Percentiles rank a stretch among this genome's conserved stretches.
phyloP scores from a whole-genome alignment of 1,140 invertebrate species.

The Formica exsecta region DNA sequence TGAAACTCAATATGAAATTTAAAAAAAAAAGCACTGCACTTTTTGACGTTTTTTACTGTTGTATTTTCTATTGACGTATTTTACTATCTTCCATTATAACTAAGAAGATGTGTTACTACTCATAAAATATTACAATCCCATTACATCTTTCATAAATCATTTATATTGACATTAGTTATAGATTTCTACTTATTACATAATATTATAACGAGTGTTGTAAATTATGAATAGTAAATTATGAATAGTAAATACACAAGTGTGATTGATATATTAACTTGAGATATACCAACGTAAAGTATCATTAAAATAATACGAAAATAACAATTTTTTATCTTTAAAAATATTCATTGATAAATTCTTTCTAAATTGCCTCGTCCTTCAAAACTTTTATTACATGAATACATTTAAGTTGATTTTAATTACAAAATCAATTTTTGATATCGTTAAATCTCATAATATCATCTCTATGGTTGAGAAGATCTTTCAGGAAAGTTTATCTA shows the following conservation, averaged over 20 bases:
- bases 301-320: neutral
- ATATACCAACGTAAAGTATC: neutral
- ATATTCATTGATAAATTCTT: neutral
- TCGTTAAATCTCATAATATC: neutral
- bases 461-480: neutral
- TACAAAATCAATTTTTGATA: neutral
- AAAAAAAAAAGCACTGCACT: neutral
- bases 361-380: neutral
- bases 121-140: constrained; percentile 2
- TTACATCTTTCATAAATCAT: constrained; percentile 36
- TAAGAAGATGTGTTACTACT: neutral
- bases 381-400: neutral
- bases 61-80: too few relatives aligned
- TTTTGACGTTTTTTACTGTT: neutral
- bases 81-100: neutral
- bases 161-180: neutral
- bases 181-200: constrained; percentile 35
- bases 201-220: neutral
- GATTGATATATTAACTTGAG: constrained; percentile 18
- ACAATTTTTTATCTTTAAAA: neutral
- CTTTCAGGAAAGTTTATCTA: neutral
- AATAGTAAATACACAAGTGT: neutral
- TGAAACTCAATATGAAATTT: neutral
- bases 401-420: neutral
- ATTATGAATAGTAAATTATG: neutral